Base-by-base conservation (phyloP, 2,113 vertebrate species). In the Sebastes schlegelii region DNA sequence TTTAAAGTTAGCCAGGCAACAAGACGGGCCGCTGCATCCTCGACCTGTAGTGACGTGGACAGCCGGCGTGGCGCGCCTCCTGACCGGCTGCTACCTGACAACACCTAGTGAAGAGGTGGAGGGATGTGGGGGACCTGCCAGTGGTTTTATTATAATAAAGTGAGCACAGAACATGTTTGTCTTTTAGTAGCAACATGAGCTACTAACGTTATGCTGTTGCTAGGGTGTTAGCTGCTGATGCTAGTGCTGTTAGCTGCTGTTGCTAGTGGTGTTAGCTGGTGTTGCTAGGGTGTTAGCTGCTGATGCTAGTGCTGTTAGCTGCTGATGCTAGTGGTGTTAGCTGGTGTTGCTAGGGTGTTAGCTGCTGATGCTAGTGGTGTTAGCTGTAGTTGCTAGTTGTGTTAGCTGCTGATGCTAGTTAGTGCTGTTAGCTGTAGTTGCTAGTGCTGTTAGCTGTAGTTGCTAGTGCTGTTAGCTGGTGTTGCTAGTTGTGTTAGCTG, bases 1-100 rank as follows among this genome's bases (percentile, higher is more conserved):
- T 95, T 95, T 94, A 94, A 26, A 92, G 88, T 90, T 93, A 91
- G 90, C 91, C 57, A 63, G 61, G 61, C 74, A 8, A 86, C 58
- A 21, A 46, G 80, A 71, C 84, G 51, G 95, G 93, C 93, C 92
- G 84, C 88, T 42, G 74, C 4, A 91, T 87, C 94, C 86, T 64
- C 90, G 89, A 21, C 1, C 87, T 94, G 43, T 73, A 82, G 93
- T 94, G 88, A 92, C 83, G 83, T 67, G 83, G 80, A 55, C 21
- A 74, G 64, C 89, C 88, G 88, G 85, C 77, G 71, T 60, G 51
- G 67, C 61, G 64, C 68, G 63, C 62, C 2, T 21, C 14, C 52
- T 14, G 7, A 2, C 89, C 72, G 77, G 48, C 60, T 42, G 67
- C 8, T 40, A 9, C 8, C 14, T 75, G 86, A 82, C 87, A 80